Base-by-base conservation (phyloP, 2,797 vertebrate genomes). In the Esox lucius region DNA sequence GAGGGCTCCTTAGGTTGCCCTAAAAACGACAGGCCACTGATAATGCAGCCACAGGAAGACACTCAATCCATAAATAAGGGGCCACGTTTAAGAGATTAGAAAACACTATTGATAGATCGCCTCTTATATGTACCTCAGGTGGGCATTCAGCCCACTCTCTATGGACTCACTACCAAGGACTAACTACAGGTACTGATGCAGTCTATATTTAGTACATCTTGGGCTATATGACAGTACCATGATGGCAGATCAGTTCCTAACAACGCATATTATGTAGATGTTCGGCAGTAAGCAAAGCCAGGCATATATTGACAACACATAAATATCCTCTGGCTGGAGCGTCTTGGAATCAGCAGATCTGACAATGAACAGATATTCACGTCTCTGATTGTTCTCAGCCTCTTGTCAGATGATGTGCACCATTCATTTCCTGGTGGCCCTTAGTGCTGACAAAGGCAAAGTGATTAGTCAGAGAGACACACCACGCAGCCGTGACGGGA, bases 361-460 rank as follows among this genome's bases (percentile, higher is more conserved):
- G 53, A 56, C 46, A 15, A 64, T 24, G 24, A 13, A 48, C 71
- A 68, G 68, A 66, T 72, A 51, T 76, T 61, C 72, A 81, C 83
- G 70, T 79, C 0, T 3, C 80, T 90, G 87, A 94, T 93, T n/a
- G 51, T 91, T 90, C 92, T 79, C 87, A 87, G 91, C 89, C 91
- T 89, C 86, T 90, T 80, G 91, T 90, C 89, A 79, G 87, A 87
- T 93, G 28, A 33, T 51, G 5, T 70, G 93, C 91, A 88, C 86
- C 83, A 92, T 94, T 94, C 93, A 94, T 93, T 94, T 84, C 71
- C 90, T 87, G 87, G 91, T 93, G 94, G 93, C 94, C 93, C 95
- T 94, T 90, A 46, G 42, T 96, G 95, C 96, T 96, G 95, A 96
- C 96, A 95, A 95, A 95, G 95, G 93, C 94, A 95, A 96, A 96